Conservation (phyloP, 2,797 vertebrate genomes). For the Euphonia xanthogaster region DNA sequence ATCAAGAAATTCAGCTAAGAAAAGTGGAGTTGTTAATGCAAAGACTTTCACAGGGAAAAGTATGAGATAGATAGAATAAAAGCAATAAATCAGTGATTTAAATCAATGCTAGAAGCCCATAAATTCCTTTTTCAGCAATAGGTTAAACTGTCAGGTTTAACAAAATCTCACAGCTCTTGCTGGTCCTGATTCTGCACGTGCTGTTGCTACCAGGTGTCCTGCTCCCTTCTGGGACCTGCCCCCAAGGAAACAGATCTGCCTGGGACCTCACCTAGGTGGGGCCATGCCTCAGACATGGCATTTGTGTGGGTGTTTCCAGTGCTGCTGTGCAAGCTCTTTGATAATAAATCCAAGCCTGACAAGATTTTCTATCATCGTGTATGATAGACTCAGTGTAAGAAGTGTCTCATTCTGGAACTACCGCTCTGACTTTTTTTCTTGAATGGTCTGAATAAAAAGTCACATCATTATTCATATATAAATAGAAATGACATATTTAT, state of each 20-base stretch:
- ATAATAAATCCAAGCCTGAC: background rate
- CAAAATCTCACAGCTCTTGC: conserved; percentile 17
- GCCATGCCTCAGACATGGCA: background rate
- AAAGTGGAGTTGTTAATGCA: background rate
- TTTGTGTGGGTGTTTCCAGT: background rate
- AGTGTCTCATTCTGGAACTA: background rate
- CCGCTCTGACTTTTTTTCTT: background rate
- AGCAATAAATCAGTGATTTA: conserved; percentile 47
- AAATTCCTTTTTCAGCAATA: conserved; percentile 56
- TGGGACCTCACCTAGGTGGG: background rate
- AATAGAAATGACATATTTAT: background rate
- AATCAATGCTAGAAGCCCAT: conserved; percentile 41
- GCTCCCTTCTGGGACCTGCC: background rate
- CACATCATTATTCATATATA: background rate
- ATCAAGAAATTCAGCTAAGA: background rate
- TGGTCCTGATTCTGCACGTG: conserved; percentile 18
- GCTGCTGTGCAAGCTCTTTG: background rate
- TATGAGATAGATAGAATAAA: background rate
- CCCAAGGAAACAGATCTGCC: background rate
- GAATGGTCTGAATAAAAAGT: background rate
- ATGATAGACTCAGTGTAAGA: background rate
- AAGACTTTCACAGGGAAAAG: background rate
- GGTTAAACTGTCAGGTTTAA: conserved; percentile 60
- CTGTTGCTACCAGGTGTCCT: conserved; percentile 33
- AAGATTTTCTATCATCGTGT: background rate